A percentile compares a stretch with the other conserved stretches of the same genome.
Conservation (phyloP, 2,113 vertebrate species). For the Gadus chalcogrammus region DNA sequence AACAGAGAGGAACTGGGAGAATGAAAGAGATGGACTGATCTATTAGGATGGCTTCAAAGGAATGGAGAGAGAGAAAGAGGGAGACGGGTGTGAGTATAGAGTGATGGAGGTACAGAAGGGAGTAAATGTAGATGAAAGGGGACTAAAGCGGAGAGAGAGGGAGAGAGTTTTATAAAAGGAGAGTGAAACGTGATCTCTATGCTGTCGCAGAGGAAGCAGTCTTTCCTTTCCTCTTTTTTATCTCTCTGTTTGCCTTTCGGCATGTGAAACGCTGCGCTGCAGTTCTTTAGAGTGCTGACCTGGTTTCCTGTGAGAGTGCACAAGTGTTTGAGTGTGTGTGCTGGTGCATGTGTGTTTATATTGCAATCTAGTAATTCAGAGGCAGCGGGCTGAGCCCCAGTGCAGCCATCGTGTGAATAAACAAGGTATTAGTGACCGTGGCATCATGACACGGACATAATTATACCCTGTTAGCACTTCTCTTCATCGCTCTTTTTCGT, state of each 20-base stretch:
- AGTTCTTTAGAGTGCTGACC: slow-evolving; percentile 39
- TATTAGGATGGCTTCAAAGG: neutral
- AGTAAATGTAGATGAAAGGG: neutral
- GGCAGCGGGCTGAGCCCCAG: neutral
- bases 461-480: neutral
- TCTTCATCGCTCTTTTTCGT: neutral
- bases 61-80: neutral
- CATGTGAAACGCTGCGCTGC: slow-evolving; percentile 32
- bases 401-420: slow-evolving; percentile 9
- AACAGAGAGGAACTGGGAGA: too few species aligned
- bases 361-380: slow-evolving; percentile 32
- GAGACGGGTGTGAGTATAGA: neutral
- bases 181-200: slow-evolving; percentile 19
- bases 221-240: slow-evolving; percentile 18
- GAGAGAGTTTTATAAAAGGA: neutral
- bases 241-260: slow-evolving; percentile 13
- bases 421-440: neutral
- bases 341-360: slow-evolving; percentile 1
- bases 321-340: slow-evolving; percentile 16
- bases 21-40: too few species aligned
- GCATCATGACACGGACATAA: slow-evolving; percentile 4
- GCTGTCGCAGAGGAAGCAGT: neutral
- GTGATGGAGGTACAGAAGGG: neutral
- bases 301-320: slow-evolving; percentile 16
- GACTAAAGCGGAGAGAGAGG: neutral